These are phyloP conservation scores for Lagorchestes hirsutus DNA, from an alignment of 2,797 vertebrate genomes.

Conservation along the genomic window DNA sequence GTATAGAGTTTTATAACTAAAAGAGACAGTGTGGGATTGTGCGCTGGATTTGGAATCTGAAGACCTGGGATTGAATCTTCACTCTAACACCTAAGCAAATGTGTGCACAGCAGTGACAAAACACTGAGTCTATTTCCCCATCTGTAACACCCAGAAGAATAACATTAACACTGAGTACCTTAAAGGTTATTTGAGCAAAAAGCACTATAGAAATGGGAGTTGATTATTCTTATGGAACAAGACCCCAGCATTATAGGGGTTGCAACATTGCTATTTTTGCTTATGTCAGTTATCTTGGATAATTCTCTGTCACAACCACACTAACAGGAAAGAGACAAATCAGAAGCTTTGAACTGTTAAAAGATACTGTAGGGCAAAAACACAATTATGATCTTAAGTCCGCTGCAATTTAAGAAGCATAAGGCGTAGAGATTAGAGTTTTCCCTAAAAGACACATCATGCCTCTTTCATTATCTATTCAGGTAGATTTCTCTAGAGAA, in stretches of 20 bases:
- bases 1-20: not conserved
- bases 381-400: slow-evolving; percentile 13
- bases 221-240: slow-evolving; percentile 39
- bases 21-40: not conserved
- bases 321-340: slow-evolving; percentile 14
- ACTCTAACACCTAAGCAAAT: not conserved
- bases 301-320: not conserved
- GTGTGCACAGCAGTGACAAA: not conserved
- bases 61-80: not conserved
- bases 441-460: slow-evolving; percentile 60
- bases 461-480: slow-evolving; percentile 70
- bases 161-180: not conserved
- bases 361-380: slow-evolving; percentile 25
- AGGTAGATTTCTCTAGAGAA: slow-evolving; percentile 62
- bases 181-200: not conserved
- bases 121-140: not conserved
- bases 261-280: slow-evolving; percentile 32
- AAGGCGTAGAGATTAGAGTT: slow-evolving; percentile 56
- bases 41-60: not conserved
- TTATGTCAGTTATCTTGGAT: slow-evolving; percentile 36
- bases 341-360: slow-evolving; percentile 37
- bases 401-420: slow-evolving; percentile 60
- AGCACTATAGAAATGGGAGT: not conserved
- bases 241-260: not conserved
- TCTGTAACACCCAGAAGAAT: not conserved